A percentile compares a stretch with the other conserved stretches of the same genome.
Evolutionary conservation across 1,140 invertebrate species (phyloP).

Genomic region (Polypedilum pembai): DNA sequence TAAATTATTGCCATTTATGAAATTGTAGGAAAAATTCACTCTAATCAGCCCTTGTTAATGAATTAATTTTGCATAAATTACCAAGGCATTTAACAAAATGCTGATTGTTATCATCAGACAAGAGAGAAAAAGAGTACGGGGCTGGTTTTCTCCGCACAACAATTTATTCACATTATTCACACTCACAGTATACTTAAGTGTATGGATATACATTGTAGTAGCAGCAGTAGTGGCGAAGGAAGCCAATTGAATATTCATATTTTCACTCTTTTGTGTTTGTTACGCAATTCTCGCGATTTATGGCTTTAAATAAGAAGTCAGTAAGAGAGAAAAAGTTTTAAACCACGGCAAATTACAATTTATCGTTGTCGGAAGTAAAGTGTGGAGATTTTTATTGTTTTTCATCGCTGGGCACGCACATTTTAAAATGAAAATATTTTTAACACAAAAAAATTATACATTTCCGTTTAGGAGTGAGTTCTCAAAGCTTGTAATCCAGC

Average conservation of each 20-base stretch:
- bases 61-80: conserved; percentile 20
- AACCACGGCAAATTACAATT: neutral
- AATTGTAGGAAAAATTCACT: neutral
- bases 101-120: conserved; percentile 1
- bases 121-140: neutral
- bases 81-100: conserved; percentile 12
- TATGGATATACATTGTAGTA: too few relatives aligned
- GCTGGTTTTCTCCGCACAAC: neutral
- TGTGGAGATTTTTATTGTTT: neutral
- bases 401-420: neutral
- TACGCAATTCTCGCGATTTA: neutral
- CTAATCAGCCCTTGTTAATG: conserved; percentile 8
- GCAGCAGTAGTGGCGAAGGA: neutral
- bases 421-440: conserved; percentile 1
- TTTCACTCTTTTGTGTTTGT: neutral
- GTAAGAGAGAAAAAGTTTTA: neutral
- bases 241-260: conserved; percentile 8
- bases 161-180: conserved; percentile 4
- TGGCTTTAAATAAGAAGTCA: neutral
- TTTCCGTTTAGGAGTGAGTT: neutral
- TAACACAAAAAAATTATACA: neutral
- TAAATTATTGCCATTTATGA: too few relatives aligned
- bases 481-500: neutral
- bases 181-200: neutral
- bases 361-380: conserved; percentile 6